Conservation (phyloP, 2,113 vertebrate species). For the Dermatemys mawii region DNA sequence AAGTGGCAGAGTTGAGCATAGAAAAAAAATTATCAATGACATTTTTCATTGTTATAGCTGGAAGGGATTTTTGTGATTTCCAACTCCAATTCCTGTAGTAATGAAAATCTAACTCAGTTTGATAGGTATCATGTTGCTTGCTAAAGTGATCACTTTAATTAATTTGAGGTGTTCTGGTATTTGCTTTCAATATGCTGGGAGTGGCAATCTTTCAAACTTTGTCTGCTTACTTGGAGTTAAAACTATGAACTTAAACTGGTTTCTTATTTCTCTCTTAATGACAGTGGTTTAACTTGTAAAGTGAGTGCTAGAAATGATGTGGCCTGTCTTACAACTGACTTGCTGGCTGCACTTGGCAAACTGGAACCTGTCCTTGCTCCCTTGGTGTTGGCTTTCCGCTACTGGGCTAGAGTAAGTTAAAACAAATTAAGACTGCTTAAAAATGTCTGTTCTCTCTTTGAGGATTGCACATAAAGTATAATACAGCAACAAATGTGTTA, state of each 20-base stretch:
- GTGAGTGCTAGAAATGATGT: slow-evolving; percentile 97
- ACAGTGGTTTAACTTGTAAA: slow-evolving; percentile 93
- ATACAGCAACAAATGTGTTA: neutral
- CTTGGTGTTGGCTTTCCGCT: slow-evolving; percentile 94
- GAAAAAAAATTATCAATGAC: neutral
- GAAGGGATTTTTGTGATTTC: neutral
- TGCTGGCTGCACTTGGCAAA: slow-evolving; percentile 90
- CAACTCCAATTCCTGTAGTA: neutral
- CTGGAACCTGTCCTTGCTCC: slow-evolving; percentile 92
- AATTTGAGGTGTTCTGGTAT: neutral
- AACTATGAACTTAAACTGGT: neutral
- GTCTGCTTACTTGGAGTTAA: neutral
- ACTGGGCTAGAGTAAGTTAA: slow-evolving; percentile 93
- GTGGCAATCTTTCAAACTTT: neutral
- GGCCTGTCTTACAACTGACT: slow-evolving; percentile 96
- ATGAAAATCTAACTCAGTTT: neutral
- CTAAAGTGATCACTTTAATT: neutral
- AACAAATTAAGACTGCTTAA: neutral
- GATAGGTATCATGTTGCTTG: neutral
- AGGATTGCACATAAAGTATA: neutral
- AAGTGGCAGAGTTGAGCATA: neutral
- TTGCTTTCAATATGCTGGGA: neutral
- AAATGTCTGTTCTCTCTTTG: neutral
- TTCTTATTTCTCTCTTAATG: slow-evolving; percentile 48
- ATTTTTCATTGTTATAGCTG: neutral